phyloP scores from a whole-genome alignment of 2,888 invertebrate genomes.

The Acheta domesticus region DNA sequence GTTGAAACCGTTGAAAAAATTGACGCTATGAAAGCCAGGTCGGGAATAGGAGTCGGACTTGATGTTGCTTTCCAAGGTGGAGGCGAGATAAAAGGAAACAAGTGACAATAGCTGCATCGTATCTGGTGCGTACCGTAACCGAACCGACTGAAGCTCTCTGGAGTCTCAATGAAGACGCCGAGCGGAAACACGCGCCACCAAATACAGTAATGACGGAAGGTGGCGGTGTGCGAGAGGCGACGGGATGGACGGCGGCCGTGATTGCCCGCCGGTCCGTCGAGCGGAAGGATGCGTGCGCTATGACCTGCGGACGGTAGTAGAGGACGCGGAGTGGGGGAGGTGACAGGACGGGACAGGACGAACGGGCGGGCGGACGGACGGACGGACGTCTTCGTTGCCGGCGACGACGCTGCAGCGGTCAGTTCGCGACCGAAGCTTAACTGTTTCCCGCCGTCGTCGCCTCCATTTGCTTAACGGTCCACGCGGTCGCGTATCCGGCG shows the following conservation, averaged over 20 bases:
- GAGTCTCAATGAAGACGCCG: too few relatives aligned
- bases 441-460: constrained; percentile 6
- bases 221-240: background rate
- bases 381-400: background rate
- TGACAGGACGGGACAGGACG: background rate
- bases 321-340: too few relatives aligned
- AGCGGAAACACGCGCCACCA: too few relatives aligned
- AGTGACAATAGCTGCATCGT: too few relatives aligned
- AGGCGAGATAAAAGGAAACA: too few relatives aligned
- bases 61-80: too few relatives aligned
- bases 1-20: too few relatives aligned
- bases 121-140: too few relatives aligned
- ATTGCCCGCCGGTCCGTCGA: background rate
- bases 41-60: too few relatives aligned
- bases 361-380: background rate
- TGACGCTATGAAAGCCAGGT: too few relatives aligned
- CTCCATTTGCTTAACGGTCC: constrained; percentile 10
- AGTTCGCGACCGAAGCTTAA: background rate
- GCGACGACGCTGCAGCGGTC: constrained; percentile 4
- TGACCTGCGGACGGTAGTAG: background rate
- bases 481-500: constrained; percentile 18
- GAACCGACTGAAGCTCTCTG: too few relatives aligned
- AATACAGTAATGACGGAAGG: too few relatives aligned
- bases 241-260: background rate
- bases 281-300: background rate